Evolutionary conservation across 2,797 vertebrate genomes (phyloP), one percentile per base, ranked within the genome.

Genomic region (Bovichtus diacanthus): DNA sequence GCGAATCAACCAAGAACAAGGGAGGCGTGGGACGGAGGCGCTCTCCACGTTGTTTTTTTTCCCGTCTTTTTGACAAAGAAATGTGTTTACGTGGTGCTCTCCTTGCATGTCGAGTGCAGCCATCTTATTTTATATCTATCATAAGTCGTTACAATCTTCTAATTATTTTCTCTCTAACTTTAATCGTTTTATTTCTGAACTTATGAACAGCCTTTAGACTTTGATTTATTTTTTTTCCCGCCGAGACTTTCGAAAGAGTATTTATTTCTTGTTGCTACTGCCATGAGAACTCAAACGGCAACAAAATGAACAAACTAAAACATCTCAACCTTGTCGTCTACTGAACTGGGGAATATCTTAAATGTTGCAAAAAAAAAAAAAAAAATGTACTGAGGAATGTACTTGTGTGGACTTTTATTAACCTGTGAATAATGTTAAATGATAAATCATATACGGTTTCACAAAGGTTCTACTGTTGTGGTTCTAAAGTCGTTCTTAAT

Each of bases 361-460:
- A 86, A 88, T 78, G 84, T 91, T 84, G 87, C 89, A 90, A 90
- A 90, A 59, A 59, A 23, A 29, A 49, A 49, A 9, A 89, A 81
- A 82, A 62, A 86, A 67, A 79, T 56, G 86, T 90, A 76, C 86
- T 31, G 88, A 91, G 81, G 94, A 94, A 94, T 95, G 95, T 95
- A 95, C 73, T 79, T 74, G 88, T 88, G 89, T 93, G 91, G 90
- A 92, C 85, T 87, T 82, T 85, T 90, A 87, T 89, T 87, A 84
- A 91, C 80, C 77, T 87, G 87, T 94, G 89, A 86, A 89, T 90
- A 91, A 67, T 63, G 76, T 83, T 77, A 47, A 70, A 62, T 54
- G 54, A 76, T 50, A n/a, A 64, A 63, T 74, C 54, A 21, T 71
- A 8, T 81, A 63, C 43, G 78, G 84, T 78, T 89, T 90, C 68